These are phyloP conservation scores for Calonectris borealis DNA, from an alignment of 2,113 vertebrate species.

Conservation along the genomic window DNA sequence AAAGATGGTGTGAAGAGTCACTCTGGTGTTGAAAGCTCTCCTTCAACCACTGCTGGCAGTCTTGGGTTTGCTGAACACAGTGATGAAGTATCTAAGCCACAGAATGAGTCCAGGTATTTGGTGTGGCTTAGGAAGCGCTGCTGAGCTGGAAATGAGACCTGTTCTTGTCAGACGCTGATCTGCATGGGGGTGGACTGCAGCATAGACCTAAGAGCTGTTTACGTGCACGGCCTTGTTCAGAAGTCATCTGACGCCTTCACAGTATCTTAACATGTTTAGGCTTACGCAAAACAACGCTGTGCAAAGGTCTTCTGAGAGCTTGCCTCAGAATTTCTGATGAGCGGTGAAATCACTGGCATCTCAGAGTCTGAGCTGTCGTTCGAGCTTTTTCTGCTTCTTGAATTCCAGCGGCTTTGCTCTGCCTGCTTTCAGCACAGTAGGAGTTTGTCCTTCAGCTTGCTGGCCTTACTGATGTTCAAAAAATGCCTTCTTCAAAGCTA, in stretches of 20 bases:
- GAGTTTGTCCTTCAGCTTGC: not conserved
- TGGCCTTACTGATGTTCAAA: not conserved
- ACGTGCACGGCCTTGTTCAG: accelerated
- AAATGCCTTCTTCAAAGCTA: not conserved
- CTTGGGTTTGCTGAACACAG: not conserved
- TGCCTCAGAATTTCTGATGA: not conserved
- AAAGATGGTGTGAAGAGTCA: not conserved
- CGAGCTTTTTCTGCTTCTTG: not conserved
- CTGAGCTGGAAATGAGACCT: not conserved
- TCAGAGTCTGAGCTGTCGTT: not conserved
- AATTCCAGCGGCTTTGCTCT: not conserved
- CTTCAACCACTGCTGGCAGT: not conserved
- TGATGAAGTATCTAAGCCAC: not conserved
- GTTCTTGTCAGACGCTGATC: not conserved
- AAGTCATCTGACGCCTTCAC: not conserved
- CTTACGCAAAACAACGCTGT: accelerated
- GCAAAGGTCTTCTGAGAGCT: not conserved
- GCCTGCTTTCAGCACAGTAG: not conserved
- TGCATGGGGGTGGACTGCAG: slow-evolving; percentile 9
- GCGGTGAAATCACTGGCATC: not conserved
- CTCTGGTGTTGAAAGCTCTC: not conserved
- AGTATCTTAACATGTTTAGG: not conserved
- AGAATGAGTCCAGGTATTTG: slow-evolving; percentile 70
- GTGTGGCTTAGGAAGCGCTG: not conserved
- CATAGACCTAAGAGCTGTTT: not conserved